These are phyloP conservation scores for Sceloporus undulatus DNA, from an alignment of 2,113 vertebrate genomes.

Conservation along the genomic window DNA sequence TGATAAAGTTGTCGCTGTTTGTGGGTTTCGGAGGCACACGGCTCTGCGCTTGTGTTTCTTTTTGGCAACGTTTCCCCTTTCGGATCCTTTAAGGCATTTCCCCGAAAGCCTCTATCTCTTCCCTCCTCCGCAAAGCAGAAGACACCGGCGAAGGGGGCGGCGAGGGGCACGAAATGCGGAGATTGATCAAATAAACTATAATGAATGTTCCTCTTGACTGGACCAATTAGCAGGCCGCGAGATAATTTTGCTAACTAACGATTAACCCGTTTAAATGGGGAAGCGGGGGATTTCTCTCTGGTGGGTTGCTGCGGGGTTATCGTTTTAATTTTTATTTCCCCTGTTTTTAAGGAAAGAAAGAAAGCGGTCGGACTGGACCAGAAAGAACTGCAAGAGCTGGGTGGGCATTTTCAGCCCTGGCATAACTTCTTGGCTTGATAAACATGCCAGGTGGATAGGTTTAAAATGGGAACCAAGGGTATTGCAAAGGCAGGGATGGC, in stretches of 20 bases:
- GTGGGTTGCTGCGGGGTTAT: neutral
- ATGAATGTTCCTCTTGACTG: constrained; percentile 71
- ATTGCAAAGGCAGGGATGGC: neutral
- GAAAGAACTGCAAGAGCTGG: too few species aligned
- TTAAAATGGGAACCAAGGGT: neutral
- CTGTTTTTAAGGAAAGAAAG: neutral
- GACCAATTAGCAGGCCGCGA: constrained; percentile 70
- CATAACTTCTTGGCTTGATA: too few species aligned
- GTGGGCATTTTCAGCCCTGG: too few species aligned
- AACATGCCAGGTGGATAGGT: neutral
- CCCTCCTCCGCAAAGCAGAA: neutral
- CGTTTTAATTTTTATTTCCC: neutral
- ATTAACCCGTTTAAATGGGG: constrained; percentile 53
- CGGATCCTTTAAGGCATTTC: neutral
- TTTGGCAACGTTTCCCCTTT: neutral
- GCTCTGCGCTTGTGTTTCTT: too few species aligned
- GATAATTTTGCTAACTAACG: constrained; percentile 61
- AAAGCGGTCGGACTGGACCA: neutral
- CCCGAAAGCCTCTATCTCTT: too few species aligned
- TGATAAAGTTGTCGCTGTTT: neutral
- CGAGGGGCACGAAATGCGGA: neutral
- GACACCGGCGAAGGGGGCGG: neutral
- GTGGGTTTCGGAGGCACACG: neutral
- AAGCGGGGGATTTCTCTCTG: constrained; percentile 36
- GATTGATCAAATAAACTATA: constrained; percentile 62